These are phyloP conservation scores for Enoplolaimus lenunculus DNA, from an alignment of 2,888 invertebrate species.

Conservation along the genomic window DNA sequence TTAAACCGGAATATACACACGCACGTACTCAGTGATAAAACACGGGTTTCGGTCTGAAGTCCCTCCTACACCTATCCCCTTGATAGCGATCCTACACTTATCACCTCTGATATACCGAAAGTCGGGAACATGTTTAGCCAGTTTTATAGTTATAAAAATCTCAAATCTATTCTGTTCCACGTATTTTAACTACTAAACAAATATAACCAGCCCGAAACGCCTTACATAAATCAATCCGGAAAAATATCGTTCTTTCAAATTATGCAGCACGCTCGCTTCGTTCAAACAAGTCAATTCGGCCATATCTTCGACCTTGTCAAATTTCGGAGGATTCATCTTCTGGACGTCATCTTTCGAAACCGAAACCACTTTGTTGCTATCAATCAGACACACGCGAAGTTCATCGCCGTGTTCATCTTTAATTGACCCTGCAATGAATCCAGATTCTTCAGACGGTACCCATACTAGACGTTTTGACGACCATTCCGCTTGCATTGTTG, in stretches of 20 bases:
- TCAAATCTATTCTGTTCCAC: too few relatives aligned
- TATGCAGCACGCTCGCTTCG: constrained; percentile 97
- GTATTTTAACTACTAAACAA: too few relatives aligned
- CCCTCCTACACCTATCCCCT: too few relatives aligned
- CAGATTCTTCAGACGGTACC: constrained; percentile 78
- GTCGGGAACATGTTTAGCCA: too few relatives aligned
- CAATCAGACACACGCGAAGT: constrained; percentile 65
- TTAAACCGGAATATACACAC: too few relatives aligned
- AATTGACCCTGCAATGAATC: constrained; percentile 84
- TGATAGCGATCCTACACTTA: too few relatives aligned
- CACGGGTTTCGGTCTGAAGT: too few relatives aligned
- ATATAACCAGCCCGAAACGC: too few relatives aligned
- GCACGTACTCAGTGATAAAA: too few relatives aligned
- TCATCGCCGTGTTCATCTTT: constrained; percentile 70
- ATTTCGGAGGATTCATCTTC: constrained; percentile 99
- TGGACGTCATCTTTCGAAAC: constrained; percentile 95
- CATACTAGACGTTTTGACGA: constrained; percentile 93
- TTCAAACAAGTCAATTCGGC: constrained; percentile 98
- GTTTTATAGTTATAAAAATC: too few relatives aligned
- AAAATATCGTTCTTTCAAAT: constrained; percentile 98
- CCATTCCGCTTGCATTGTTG: constrained; percentile 97
- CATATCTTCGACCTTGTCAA: constrained; percentile 99
- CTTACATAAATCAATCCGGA: constrained; percentile 99
- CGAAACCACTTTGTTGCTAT: constrained; percentile 77
- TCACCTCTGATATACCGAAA: too few relatives aligned